Conservation (phyloP, 2,888 invertebrate genomes). For the Ochlodes sylvanus region DNA sequence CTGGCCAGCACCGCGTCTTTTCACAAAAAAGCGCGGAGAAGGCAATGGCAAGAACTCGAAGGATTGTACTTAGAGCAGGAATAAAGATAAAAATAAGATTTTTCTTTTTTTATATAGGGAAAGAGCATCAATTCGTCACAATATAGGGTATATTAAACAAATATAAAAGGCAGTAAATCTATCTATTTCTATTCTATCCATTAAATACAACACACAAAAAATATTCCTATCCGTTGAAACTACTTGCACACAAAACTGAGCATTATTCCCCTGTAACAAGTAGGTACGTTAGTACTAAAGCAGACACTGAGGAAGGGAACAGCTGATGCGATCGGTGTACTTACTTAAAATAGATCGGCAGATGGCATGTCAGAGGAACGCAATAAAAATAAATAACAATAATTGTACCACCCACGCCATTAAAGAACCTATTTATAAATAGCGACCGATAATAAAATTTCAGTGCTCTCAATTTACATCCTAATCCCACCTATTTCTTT, state of each 20-base stretch:
- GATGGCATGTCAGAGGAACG: constrained; percentile 64
- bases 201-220: background rate
- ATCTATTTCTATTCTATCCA: too few relatives aligned
- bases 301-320: constrained; percentile 33
- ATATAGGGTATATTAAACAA: too few relatives aligned
- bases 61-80: too few relatives aligned
- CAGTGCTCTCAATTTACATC: background rate
- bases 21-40: too few relatives aligned
- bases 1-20: too few relatives aligned
- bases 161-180: too few relatives aligned
- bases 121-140: too few relatives aligned
- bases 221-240: background rate
- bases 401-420: constrained; percentile 45
- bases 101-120: too few relatives aligned
- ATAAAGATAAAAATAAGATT: too few relatives aligned
- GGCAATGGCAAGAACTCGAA: too few relatives aligned
- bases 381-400: constrained; percentile 68
- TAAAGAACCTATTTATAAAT: constrained; percentile 7
- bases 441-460: background rate
- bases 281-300: background rate
- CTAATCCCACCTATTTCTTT: background rate
- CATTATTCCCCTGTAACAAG: background rate
- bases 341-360: constrained; percentile 56
- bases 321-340: constrained; percentile 46
- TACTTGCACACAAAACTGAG: background rate